Evolutionary conservation across 2,797 vertebrate genomes (phyloP), one percentile per base, ranked within the genome.

Genomic region (Mastacembelus armatus): DNA sequence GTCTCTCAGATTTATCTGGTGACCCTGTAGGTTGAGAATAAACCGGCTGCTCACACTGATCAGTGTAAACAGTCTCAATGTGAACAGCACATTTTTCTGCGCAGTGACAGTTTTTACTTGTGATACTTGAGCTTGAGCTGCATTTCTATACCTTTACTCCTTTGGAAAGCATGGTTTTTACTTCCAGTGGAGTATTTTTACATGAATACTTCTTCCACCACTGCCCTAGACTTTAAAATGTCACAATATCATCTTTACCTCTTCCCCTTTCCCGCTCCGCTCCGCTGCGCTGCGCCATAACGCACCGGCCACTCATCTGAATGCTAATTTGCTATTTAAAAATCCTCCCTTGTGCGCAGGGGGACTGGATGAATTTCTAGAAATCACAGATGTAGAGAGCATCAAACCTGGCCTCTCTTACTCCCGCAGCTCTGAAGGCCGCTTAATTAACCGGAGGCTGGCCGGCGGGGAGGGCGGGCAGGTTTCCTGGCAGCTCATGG

Each of bases 261-360:
- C 40, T 7, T 54, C 8, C 27, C 21, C 26, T 12, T n/a, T n/a
- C n/a, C n/a, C n/a, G 64, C 45, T 49, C 42, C 18, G 58, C 54
- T 61, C 66, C 27, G 66, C 45, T 29, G 60, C 52, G 12, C 71
- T 5, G 47, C 40, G 36, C 56, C 66, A 22, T 62, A 21, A 67
- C 57, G 55, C 79, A 5, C 44, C 7, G 63, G 15, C 8, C 65
- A 61, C 83, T 88, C 96, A 97, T 97, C 96, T 98, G 96, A 96
- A 98, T 98, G 96, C 95, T 97, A 98, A 98, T 98, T 94, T 94
- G 84, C 95, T 93, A 92, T 96, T 97, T 97, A 98, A 85, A 94
- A 95, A 95, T 95, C 96, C 95, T 95, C 95, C 96, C 94, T 74
- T 87, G 89, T 91, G 89, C 93, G 91, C 49, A 91, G 85, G 90